Base-by-base conservation (phyloP, 2,797 vertebrate species). In the Hephaestus fuliginosus region DNA sequence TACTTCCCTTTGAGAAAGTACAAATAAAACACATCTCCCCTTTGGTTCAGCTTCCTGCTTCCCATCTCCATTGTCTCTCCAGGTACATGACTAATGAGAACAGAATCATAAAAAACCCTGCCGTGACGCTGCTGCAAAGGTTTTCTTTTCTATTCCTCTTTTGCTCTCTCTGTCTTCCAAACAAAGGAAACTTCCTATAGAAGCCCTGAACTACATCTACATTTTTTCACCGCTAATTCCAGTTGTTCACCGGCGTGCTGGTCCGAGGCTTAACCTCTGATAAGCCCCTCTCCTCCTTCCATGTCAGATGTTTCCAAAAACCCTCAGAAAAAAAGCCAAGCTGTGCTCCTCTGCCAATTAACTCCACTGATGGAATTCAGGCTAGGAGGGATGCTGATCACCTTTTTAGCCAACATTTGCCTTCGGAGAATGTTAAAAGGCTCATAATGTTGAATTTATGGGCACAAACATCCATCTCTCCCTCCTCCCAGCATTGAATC, bases 341-440 rank as follows among this genome's bases (percentile, higher is more conserved):
- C 53, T 30, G 39, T 20, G 43, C 75, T 86, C 74, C 74, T 85
- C 77, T 75, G 56, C 76, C 86, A 88, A 93, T 94, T 88, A 91
- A 85, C 88, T 90, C 75, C 73, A 78, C 52, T 83, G 88, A 91
- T 84, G 74, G 82, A 74, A 85, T 84, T 80, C 73, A 74, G 75
- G 66, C 76, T 70, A 71, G 20, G 49, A 74, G 76, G 74, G 78
- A 36, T 61, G 79, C 70, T 80, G 74, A 78, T 84, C 77, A 83
- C 63, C 79, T 77, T 84, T 82, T 77, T 74, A 48, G 30, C 65
- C 71, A 72, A 70, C 62, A 64, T 80, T 84, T 74, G 41, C 63
- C 76, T 86, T 48, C 64, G 78, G 77, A 78, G 75, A 85, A 78
- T 81, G 81, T 83, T 77, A 74, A 86, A 85, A 82, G 78, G 71